These are phyloP conservation scores for Eurystomus glaucurus DNA, from an alignment of 2,797 vertebrate genomes.

Conservation along the genomic window DNA sequence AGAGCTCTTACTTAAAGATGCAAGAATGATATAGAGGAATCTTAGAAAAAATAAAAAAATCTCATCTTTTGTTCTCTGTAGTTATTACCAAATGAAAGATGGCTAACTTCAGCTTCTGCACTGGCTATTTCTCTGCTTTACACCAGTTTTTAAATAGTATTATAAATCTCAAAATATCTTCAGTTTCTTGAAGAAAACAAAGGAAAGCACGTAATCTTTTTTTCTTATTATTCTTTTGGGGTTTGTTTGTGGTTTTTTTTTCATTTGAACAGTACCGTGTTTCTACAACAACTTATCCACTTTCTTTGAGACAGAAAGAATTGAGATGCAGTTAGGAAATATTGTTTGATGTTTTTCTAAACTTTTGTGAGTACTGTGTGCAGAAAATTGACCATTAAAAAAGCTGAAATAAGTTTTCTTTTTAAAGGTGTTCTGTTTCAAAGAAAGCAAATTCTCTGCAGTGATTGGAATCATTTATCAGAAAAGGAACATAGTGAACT, in stretches of 20 bases:
- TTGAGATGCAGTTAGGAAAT: neutral
- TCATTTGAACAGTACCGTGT: rapidly evolving
- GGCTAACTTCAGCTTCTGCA: neutral
- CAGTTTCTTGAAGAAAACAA: neutral
- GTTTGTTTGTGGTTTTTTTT: neutral
- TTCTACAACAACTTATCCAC: neutral
- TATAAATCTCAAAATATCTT: neutral
- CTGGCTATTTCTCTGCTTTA: neutral
- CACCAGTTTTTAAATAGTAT: neutral
- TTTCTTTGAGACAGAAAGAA: neutral
- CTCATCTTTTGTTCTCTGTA: rapidly evolving
- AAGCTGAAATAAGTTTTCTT: neutral
- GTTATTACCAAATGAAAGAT: neutral
- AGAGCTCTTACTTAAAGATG: neutral
- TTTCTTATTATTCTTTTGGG: no score
- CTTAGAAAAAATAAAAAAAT: neutral
- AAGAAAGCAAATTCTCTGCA: neutral
- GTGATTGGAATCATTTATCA: neutral
- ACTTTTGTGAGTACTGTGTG: neutral
- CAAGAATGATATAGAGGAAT: neutral
- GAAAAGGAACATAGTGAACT: neutral
- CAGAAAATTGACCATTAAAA: neutral
- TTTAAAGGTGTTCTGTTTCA: neutral
- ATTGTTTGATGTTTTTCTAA: neutral
- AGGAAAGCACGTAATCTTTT: rapidly evolving